Evolutionary conservation across 2,113 vertebrate species (phyloP), one percentile per base, ranked within the genome.

Genomic region (Tretioscincus oriximinensis): DNA sequence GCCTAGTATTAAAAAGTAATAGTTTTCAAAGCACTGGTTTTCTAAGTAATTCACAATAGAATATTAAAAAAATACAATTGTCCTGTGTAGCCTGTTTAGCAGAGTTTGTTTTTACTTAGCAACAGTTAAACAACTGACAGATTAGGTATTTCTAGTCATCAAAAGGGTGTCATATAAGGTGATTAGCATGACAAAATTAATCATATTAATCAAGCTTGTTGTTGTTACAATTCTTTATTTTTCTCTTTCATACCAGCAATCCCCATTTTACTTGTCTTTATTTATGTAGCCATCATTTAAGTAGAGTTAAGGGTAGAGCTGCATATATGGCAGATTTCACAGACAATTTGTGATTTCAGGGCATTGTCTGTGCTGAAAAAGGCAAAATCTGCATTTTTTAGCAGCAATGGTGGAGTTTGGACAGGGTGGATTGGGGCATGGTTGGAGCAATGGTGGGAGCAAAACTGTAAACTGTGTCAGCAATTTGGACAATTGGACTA

Each of bases 101-200:
- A 54, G 70, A 79, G 70, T 77, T 80, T 21, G n/a, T 24, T 78
- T 85, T 28, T 67, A 77, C 87, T 2, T 85, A 75, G 26, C 60
- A 82, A 67, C 66, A 89, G 85, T 85, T 84, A 85, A 81, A 41
- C 49, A 86, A 45, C 68, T 73, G 41, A 79, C 67, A 87, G 73
- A 74, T 24, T 80, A 70, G 74, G 76, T 64, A 54, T 84, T 84
- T 80, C 79, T 70, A 75, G 64, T 28, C 60, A 71, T 29, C 5
- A 45, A 51, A 66, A 78, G 9, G 77, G 7, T 84, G 47, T 41
- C 29, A 18, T 11, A 68, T 18, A 73, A 69, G 54, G 28, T 28
- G n/a, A 61, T 61, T 73, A 51, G 28, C 28, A 63, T n/a, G 21
- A 20, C 2, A 11, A 78, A 81, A 51, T 77, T 77, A 12, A 68